A percentile compares a stretch with the other conserved stretches of the same genome.
These are phyloP conservation scores for Oncopodura yosiiana DNA, from an alignment of 1,140 invertebrate species.

Conservation along the genomic window DNA sequence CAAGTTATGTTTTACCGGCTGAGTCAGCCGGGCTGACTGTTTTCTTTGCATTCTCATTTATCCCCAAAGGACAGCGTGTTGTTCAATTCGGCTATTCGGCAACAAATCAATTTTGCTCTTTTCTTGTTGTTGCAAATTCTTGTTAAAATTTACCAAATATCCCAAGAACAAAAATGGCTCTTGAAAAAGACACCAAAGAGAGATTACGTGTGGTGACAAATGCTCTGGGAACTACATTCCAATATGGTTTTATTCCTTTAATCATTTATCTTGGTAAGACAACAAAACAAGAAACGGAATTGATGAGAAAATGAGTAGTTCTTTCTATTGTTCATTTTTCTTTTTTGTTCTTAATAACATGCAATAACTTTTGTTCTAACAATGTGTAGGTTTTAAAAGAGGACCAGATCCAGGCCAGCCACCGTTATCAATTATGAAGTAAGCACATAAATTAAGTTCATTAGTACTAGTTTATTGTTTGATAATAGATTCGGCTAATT, in stretches of 20 bases:
- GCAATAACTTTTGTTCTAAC: background rate
- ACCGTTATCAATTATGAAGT: background rate
- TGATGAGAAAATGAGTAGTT: background rate
- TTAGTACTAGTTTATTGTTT: background rate
- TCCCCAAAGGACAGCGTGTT: no score
- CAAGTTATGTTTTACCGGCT: no score
- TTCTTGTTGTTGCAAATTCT: no score
- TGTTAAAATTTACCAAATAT: no score
- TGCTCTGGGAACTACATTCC: background rate
- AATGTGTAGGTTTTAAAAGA: constrained; percentile 1
- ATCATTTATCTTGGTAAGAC: constrained; percentile 1
- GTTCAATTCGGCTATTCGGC: no score
- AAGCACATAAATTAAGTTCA: background rate
- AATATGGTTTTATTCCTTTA: background rate
- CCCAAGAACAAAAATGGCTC: no score
- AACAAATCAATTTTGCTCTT: no score
- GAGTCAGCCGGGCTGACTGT: no score
- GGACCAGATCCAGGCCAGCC: background rate
- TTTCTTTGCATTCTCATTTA: no score
- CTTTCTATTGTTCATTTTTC: background rate
- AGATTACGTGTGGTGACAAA: background rate
- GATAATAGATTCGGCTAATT: background rate
- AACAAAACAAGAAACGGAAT: background rate
- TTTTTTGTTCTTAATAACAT: background rate
- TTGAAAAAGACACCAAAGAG: background rate